Percentiles rank a stretch among this genome's conserved stretches.
Conservation (phyloP, 2,888 invertebrate species). For the Brachycybe producta region DNA sequence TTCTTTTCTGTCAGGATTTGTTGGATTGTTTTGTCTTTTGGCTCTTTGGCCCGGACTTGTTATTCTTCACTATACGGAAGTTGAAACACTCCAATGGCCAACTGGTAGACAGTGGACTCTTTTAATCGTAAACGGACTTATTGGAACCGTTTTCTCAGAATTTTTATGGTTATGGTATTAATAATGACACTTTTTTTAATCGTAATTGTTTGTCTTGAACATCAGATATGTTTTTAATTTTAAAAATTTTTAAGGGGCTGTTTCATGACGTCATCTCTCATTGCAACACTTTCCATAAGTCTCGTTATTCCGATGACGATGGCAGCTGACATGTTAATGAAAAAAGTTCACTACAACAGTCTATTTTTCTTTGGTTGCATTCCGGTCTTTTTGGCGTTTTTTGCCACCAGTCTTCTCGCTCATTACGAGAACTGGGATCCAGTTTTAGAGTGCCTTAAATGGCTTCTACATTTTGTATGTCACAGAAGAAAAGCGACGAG, state of each 20-base stretch:
- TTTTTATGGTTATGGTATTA: constrained; percentile 80
- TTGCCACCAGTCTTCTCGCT: constrained; percentile 53
- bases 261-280: constrained; percentile 78
- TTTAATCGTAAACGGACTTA: constrained; percentile 67
- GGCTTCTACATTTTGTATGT: constrained; percentile 36
- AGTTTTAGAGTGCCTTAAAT: constrained; percentile 44
- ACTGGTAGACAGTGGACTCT: constrained; percentile 63
- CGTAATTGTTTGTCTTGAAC: background rate
- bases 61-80: constrained; percentile 58
- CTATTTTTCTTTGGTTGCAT: constrained; percentile 64
- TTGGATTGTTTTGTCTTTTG: constrained; percentile 79
- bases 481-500: constrained; percentile 19
- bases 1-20: no score
- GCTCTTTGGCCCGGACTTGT: constrained; percentile 82
- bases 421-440: constrained; percentile 76
- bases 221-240: constrained; percentile 7
- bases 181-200: constrained; percentile 4
- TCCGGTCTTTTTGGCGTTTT: constrained; percentile 61
- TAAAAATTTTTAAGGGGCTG: constrained; percentile 57
- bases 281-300: constrained; percentile 73
- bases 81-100: constrained; percentile 77
- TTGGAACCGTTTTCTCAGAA: constrained; percentile 84
- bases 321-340: constrained; percentile 63
- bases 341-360: constrained; percentile 45
- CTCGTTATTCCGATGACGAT: constrained; percentile 80